Evolutionary conservation across 2,888 invertebrate genomes (phyloP), one percentile per base, ranked within the genome.

Genomic region (Trichopria drosophilae): DNA sequence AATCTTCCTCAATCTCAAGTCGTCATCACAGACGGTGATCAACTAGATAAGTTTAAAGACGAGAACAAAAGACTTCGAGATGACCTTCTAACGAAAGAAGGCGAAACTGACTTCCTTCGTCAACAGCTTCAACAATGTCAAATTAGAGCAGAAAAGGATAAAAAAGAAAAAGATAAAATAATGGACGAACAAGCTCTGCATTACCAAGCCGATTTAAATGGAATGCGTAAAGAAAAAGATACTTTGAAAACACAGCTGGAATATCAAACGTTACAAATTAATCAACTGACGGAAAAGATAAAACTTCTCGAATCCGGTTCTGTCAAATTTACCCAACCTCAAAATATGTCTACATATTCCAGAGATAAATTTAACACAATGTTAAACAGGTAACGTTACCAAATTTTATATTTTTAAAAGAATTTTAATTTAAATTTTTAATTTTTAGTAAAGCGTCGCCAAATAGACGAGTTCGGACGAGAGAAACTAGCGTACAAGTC

Each of bases 81-180:
- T 22, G 63, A 71, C 18, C 66, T 70, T 35, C 64, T 66, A 58
- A 64, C 67, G 1, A 73, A 73, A 46, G 66, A 71, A 32, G 73
- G 74, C 3, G 73, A 74, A 51, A 61, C 61, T 1, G 58, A 55
- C 16, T 71, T 68, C 58, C 45, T 74, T 4, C 55, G 73, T 4
- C 64, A 63, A 36, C 69, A 68, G 36, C 41, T 71, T 5, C 64
- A 64, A 16, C 69, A 67, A 47, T 55, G 59, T 13, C 65, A 68
- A 37, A 22, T 57, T 3, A 58, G 68, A n/a, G 58, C 65, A 18
- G 66, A 67, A 24, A 65, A 65, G 39, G 66, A 67, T 13, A 66
- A 50, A 45, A 48, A 60, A 22, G 68, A 72, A 20, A 67, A 66
- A 28, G 57, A 61, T 5, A 60, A 62, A 22, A 52, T 63, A n/a